Conservation (phyloP, 2,113 vertebrate genomes). For the Misgurnus mizolepis region DNA sequence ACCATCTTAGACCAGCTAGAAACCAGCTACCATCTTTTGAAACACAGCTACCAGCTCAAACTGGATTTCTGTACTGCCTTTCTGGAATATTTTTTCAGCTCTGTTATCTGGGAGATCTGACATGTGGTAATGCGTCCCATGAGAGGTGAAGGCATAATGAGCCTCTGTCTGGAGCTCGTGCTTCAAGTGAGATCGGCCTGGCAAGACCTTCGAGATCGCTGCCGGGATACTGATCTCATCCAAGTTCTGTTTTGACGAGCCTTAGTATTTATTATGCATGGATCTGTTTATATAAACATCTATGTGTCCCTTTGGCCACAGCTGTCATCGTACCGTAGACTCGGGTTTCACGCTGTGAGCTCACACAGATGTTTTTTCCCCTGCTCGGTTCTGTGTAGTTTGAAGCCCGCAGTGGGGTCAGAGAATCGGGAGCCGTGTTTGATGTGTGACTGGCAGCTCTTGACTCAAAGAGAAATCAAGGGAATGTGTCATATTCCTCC, state of each 20-base stretch:
- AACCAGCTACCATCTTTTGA: too few relatives aligned
- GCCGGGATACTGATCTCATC: constrained; percentile 41
- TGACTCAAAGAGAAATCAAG: not conserved
- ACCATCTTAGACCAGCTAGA: not conserved
- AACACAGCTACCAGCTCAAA: not conserved
- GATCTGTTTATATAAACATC: constrained; percentile 55
- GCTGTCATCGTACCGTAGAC: constrained; percentile 42
- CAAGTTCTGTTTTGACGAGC: constrained; percentile 42
- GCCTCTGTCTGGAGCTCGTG: constrained; percentile 33
- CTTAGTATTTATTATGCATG: constrained; percentile 62
- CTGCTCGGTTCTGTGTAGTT: not conserved
- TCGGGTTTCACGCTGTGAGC: constrained; percentile 39
- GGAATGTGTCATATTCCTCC: not conserved
- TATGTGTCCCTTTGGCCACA: constrained; percentile 50
- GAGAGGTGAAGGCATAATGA: constrained; percentile 20
- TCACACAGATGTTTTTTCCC: constrained; percentile 29
- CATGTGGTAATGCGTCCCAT: constrained; percentile 18
- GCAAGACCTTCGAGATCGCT: constrained; percentile 52
- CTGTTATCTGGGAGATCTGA: constrained; percentile 33
- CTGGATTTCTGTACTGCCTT: not conserved
- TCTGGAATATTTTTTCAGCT: constrained; percentile 3
- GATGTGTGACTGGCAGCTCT: constrained; percentile 18
- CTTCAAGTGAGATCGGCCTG: constrained; percentile 11
- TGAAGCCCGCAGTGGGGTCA: not conserved
- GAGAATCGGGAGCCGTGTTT: not conserved